A percentile compares a stretch with the other conserved stretches of the same genome.
phyloP scores from a whole-genome alignment of 2,797 vertebrate species.

The Sus cebifrons region DNA sequence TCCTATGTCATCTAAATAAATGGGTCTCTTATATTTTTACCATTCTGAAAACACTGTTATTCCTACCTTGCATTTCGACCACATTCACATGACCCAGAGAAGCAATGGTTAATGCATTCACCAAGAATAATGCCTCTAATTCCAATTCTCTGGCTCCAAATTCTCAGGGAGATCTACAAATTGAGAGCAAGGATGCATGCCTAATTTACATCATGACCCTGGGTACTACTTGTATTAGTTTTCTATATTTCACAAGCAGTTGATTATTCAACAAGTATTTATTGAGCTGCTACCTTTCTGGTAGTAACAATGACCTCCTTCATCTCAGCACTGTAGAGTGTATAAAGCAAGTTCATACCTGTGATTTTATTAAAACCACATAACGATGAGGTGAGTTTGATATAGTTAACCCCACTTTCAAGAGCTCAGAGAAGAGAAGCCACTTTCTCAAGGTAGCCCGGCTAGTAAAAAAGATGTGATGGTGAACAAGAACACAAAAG shows the following conservation, averaged over 20 bases:
- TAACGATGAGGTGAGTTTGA: background rate
- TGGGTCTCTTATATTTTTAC: background rate
- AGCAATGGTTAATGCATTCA: background rate
- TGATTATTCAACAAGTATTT: conserved; percentile 31
- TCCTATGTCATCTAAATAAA: background rate
- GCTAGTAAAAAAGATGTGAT: background rate
- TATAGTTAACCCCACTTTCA: background rate
- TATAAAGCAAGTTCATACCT: background rate
- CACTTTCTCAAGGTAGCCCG: background rate
- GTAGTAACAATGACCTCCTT: background rate
- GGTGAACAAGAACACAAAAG: background rate
- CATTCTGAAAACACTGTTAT: background rate
- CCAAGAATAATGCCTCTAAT: background rate
- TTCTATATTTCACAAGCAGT: background rate
- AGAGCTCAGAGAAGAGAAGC: conserved; percentile 42
- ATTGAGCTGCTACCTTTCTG: background rate
- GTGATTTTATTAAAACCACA: conserved; percentile 44
- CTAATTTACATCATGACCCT: conserved; percentile 9
- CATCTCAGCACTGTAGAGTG: background rate
- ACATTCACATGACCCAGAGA: background rate
- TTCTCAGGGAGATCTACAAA: conserved; percentile 13
- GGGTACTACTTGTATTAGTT: background rate
- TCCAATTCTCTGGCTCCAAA: background rate
- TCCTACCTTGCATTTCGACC: background rate
- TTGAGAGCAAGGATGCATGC: background rate